A percentile compares a stretch with the other conserved stretches of the same genome.
phyloP scores from a whole-genome alignment of 1,140 invertebrate genomes.

The Hycleus phaleratus region DNA sequence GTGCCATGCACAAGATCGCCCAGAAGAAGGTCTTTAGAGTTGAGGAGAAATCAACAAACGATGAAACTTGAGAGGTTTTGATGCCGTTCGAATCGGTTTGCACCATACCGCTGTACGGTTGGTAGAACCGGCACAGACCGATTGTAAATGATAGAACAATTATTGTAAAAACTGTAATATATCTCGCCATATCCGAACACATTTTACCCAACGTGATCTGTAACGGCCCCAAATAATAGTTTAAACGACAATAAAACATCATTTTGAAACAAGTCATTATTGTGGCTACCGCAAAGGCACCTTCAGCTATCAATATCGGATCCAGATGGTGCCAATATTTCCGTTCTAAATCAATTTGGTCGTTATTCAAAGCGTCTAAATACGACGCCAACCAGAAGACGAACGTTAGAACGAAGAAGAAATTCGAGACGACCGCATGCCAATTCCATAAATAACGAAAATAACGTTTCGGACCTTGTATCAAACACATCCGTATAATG shows the following conservation, averaged over 20 bases:
- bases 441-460: constrained; percentile 48
- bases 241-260: constrained; percentile 49
- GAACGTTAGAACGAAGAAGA: constrained; percentile 44
- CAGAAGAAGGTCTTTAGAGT: constrained; percentile 68
- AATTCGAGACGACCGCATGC: constrained; percentile 43
- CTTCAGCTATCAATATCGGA: constrained; percentile 63
- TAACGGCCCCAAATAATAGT: constrained; percentile 52
- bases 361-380: constrained; percentile 40
- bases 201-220: constrained; percentile 56
- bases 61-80: constrained; percentile 43
- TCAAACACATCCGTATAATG: constrained; percentile 44
- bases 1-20: constrained; percentile 65
- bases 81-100: constrained; percentile 45
- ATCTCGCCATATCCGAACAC: constrained; percentile 50
- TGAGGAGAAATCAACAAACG: constrained; percentile 48
- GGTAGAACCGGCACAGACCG: constrained; percentile 46
- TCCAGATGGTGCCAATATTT: constrained; percentile 64
- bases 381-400: constrained; percentile 46
- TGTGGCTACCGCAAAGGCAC: constrained; percentile 62
- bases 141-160: constrained; percentile 48
- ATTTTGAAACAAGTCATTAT: constrained; percentile 60
- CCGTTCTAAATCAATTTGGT: constrained; percentile 46
- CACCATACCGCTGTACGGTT: constrained; percentile 55
- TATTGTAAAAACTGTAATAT: constrained; percentile 47
- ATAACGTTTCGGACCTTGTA: constrained; percentile 45